These are phyloP conservation scores for Lepidocyrtoides sp. DNA, from an alignment of 2,888 invertebrate genomes.

Conservation along the genomic window DNA sequence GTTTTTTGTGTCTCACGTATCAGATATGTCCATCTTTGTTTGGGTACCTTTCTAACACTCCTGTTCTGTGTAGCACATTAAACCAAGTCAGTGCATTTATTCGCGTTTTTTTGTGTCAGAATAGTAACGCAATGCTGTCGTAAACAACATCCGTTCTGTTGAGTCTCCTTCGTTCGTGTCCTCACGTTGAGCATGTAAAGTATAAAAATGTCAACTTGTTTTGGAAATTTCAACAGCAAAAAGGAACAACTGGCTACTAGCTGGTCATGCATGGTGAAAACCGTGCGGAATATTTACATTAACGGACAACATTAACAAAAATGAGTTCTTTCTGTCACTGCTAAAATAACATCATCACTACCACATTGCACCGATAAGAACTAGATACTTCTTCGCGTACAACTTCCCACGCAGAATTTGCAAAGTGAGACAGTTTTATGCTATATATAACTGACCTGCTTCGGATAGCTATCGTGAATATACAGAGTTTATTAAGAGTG, in stretches of 20 bases:
- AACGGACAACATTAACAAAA: no score
- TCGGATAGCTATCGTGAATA: conserved; percentile 8
- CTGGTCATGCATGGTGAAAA: background rate
- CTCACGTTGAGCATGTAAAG: no score
- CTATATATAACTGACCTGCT: conserved; percentile 72
- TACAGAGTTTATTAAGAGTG: no score
- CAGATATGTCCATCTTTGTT: no score
- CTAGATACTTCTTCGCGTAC: background rate
- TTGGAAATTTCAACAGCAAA: background rate
- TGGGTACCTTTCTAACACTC: background rate
- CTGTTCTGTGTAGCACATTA: background rate
- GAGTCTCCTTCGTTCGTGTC: no score
- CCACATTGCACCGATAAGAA: background rate
- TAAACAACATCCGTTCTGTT: conserved; percentile 34
- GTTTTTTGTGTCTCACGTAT: background rate
- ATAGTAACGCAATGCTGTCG: no score
- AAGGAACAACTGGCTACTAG: background rate
- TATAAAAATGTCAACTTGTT: no score
- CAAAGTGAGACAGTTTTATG: conserved; percentile 35
- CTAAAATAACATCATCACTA: conserved; percentile 13
- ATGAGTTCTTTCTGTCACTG: background rate
- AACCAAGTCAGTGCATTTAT: background rate
- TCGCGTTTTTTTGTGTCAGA: no score
- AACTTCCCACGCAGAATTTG: conserved; percentile 55
- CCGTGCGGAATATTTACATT: no score